Evolutionary conservation across 1,140 invertebrate species (phyloP).

Genomic region (Carcinoscorpius rotundicauda): DNA sequence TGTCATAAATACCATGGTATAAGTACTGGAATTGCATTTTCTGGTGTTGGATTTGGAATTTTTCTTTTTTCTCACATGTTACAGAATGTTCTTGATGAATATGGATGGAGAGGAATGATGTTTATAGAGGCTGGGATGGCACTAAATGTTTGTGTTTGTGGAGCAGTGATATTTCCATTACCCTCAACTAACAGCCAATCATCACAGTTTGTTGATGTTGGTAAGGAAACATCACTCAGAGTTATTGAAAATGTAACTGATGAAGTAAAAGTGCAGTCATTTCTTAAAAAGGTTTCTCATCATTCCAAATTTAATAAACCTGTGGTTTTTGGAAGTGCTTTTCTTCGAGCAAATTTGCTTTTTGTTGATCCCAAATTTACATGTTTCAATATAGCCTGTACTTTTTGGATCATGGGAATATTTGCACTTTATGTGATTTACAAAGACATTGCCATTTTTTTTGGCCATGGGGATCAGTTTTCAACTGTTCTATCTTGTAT

Average conservation of each 20-base stretch:
- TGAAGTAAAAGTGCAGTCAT: no score
- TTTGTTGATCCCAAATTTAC: background rate
- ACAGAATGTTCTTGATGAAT: background rate
- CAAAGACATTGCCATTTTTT: constrained; percentile 1
- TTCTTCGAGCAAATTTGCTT: background rate
- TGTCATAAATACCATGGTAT: background rate
- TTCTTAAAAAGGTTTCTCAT: no score
- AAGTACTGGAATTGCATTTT: background rate
- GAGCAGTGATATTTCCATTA: background rate
- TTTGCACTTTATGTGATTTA: background rate
- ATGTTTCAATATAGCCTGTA: background rate
- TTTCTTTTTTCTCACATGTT: background rate
- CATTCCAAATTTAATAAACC: no score
- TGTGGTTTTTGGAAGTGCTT: no score
- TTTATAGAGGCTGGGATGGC: constrained; percentile 1
- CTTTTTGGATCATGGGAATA: background rate
- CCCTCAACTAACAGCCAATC: no score
- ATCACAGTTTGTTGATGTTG: no score
- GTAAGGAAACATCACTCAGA: no score
- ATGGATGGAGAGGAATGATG: constrained; percentile 2
- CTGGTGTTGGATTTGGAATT: constrained; percentile 2
- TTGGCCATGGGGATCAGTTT: constrained; percentile 1
- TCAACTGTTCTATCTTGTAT: background rate
- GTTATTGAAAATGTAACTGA: no score
- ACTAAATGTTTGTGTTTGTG: constrained; percentile 1